Conservation (phyloP, 2,797 vertebrate genomes). For the Parotocinclus haroldoi region DNA sequence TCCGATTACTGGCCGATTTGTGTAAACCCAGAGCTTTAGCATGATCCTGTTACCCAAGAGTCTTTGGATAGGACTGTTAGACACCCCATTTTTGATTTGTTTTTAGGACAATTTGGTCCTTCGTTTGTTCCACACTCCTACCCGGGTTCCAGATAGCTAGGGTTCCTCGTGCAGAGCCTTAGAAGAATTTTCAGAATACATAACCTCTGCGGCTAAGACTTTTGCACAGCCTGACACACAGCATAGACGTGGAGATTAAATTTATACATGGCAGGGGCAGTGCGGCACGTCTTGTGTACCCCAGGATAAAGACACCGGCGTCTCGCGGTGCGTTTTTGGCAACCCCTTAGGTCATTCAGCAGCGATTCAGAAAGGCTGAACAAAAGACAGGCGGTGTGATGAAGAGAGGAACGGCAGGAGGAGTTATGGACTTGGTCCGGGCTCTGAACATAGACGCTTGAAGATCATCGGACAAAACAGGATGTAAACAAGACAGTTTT, state of each 20-base stretch:
- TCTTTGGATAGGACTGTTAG: too few species aligned
- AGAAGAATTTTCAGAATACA: too few species aligned
- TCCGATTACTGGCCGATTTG: too few species aligned
- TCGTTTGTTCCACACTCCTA: too few species aligned
- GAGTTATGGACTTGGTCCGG: conserved; percentile 47
- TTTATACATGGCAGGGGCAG: conserved; percentile 16
- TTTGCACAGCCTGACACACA: conserved; percentile 11
- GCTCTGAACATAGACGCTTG: conserved; percentile 33
- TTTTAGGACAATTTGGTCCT: too few species aligned
- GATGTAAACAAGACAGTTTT: conserved; percentile 54
- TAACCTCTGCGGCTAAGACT: background rate
- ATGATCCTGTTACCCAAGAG: too few species aligned
- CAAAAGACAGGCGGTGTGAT: conserved; percentile 2
- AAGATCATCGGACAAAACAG: conserved; percentile 40
- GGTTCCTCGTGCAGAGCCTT: too few species aligned
- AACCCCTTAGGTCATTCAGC: conserved; percentile 2
- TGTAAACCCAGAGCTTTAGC: too few species aligned
- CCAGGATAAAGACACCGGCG: conserved; percentile 33
- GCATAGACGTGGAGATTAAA: background rate
- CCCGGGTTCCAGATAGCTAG: too few species aligned
- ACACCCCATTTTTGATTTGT: too few species aligned
- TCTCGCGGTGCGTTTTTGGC: conserved; percentile 33
- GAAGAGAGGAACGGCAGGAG: conserved; percentile 50
- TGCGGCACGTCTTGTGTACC: conserved; percentile 23
- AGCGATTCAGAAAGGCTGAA: conserved; percentile 10